These are phyloP conservation scores for Leptarthrus brevirostris DNA, from an alignment of 2,888 invertebrate genomes.

Conservation along the genomic window DNA sequence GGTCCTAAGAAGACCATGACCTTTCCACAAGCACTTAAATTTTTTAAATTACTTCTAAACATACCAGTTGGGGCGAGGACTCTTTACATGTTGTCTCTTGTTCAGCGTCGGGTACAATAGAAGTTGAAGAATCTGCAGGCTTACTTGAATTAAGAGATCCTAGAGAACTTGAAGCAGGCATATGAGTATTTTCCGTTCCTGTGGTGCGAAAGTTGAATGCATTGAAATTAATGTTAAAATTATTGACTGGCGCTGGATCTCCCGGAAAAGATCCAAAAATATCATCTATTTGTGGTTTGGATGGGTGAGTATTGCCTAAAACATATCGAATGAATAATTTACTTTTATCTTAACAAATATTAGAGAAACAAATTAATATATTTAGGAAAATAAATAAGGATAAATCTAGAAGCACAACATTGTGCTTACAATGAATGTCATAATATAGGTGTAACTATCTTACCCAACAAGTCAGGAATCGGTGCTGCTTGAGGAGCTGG, in stretches of 20 bases:
- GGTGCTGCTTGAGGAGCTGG: conserved; percentile 59
- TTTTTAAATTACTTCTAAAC: conserved; percentile 58
- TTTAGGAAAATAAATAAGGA: no score
- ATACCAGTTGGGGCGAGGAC: conserved; percentile 69
- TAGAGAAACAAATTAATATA: not conserved
- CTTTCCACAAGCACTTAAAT: no score
- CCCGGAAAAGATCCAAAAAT: conserved; percentile 71
- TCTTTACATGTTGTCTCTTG: conserved; percentile 61
- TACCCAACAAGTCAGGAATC: conserved; percentile 63
- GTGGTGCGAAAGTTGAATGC: conserved; percentile 54
- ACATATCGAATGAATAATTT: not conserved
- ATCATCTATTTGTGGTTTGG: conserved; percentile 70
- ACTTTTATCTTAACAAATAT: not conserved
- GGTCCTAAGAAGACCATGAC: no score
- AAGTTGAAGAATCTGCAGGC: not conserved
- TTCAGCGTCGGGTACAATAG: conserved; percentile 46
- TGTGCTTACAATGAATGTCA: no score
- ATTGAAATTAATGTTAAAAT: conserved; percentile 57
- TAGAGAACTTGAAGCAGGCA: conserved; percentile 56
- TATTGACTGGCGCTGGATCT: conserved; percentile 56
- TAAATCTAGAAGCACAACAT: no score
- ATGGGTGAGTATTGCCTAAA: conserved; percentile 58
- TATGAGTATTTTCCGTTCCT: conserved; percentile 54
- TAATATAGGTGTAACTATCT: no score
- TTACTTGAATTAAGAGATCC: conserved; percentile 42